These are phyloP conservation scores for Philhelius pedissequus DNA, from an alignment of 2,888 invertebrate genomes.

Conservation along the genomic window DNA sequence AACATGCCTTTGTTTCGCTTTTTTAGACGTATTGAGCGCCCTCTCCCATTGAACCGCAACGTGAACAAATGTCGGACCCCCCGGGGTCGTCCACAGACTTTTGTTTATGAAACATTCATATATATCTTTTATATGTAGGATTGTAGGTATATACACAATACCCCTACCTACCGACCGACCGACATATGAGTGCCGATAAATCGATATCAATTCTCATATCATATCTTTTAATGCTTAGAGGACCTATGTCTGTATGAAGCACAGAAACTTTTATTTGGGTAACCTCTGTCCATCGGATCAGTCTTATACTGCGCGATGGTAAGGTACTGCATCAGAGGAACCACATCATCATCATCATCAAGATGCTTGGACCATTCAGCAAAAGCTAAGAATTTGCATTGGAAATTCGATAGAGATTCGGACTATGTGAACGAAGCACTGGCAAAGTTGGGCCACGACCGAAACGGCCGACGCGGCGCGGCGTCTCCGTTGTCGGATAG, in stretches of 20 bases:
- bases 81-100: slow-evolving; percentile 51
- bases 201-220: slow-evolving; percentile 65
- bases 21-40: slow-evolving; percentile 62
- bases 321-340: slow-evolving; percentile 33
- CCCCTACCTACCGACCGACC: background rate
- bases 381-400: slow-evolving; percentile 51
- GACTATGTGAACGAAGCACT: slow-evolving; percentile 22
- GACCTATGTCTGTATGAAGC: slow-evolving; percentile 31
- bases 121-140: slow-evolving; percentile 22
- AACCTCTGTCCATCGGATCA: slow-evolving; percentile 40
- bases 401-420: slow-evolving; percentile 37
- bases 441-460: background rate
- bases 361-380: slow-evolving; percentile 13
- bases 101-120: slow-evolving; percentile 49
- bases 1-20: slow-evolving; percentile 66
- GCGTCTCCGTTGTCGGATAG: slow-evolving; percentile 26
- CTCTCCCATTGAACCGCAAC: slow-evolving; percentile 58
- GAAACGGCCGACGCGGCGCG: background rate
- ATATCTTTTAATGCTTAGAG: slow-evolving; percentile 45
- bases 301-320: slow-evolving; percentile 6
- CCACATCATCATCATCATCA: slow-evolving; percentile 45
- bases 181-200: slow-evolving; percentile 57
- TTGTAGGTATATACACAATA: background rate
- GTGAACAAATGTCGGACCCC: slow-evolving; percentile 68
- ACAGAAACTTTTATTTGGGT: slow-evolving; percentile 52